These are phyloP conservation scores for Catonia carolina DNA, from an alignment of 2,888 invertebrate genomes.

Conservation along the genomic window DNA sequence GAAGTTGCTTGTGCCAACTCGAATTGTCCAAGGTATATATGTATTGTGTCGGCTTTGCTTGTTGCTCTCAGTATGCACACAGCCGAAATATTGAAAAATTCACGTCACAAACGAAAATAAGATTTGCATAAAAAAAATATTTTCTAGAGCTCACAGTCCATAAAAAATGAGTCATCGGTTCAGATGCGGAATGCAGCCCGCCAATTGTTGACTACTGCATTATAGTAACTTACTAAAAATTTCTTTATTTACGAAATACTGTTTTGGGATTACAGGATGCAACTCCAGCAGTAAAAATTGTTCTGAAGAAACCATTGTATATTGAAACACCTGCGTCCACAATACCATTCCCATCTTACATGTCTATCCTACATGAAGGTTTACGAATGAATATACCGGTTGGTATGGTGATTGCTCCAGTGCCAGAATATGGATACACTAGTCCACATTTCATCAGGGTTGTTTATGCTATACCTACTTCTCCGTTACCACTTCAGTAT, in stretches of 20 bases:
- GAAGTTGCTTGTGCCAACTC: no score
- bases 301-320: conserved; percentile 42
- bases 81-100: no score
- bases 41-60: no score
- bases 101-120: no score
- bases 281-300: conserved; percentile 44
- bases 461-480: conserved; percentile 44
- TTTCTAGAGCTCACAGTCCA: no score
- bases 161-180: no score
- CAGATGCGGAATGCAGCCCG: no score
- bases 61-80: no score
- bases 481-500: conserved; percentile 36
- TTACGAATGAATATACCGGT: conserved; percentile 43
- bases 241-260: conserved; percentile 22
- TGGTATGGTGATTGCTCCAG: conserved; percentile 45
- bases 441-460: conserved; percentile 42
- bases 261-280: conserved; percentile 37
- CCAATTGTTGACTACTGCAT: no score
- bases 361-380: conserved; percentile 42
- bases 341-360: conserved; percentile 44
- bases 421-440: conserved; percentile 31
- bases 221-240: background rate
- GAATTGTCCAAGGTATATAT: no score
- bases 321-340: conserved; percentile 41
- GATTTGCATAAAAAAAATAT: no score